phyloP scores from a whole-genome alignment of 2,888 invertebrate species.

The Ferdinandea cuprea region DNA sequence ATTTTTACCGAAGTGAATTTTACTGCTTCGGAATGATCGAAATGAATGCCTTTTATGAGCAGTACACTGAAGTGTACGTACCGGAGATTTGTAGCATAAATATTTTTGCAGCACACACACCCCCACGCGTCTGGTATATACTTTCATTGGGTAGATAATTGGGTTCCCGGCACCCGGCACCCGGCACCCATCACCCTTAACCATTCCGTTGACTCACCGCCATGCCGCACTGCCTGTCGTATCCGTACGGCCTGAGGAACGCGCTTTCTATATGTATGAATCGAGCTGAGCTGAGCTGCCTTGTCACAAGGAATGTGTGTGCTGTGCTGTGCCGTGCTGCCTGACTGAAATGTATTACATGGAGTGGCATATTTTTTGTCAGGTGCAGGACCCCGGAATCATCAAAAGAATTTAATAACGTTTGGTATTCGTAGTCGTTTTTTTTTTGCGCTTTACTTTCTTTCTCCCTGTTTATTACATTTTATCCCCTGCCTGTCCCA shows the following conservation, averaged over 20 bases:
- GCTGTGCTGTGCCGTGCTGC: constrained; percentile 23
- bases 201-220: too few relatives aligned
- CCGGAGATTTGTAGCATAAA: constrained; percentile 75
- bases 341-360: constrained; percentile 57
- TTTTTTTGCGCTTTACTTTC: constrained; percentile 9
- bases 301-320: constrained; percentile 38
- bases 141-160: constrained; percentile 62
- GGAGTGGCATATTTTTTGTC: constrained; percentile 70
- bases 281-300: constrained; percentile 14
- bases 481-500: constrained; percentile 38
- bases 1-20: constrained; percentile 72
- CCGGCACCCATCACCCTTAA: not conserved
- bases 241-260: constrained; percentile 9
- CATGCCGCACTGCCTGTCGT: constrained; percentile 24
- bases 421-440: constrained; percentile 52
- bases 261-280: constrained; percentile 36
- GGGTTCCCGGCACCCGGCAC: constrained; percentile 51
- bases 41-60: constrained; percentile 73
- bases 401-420: constrained; percentile 73
- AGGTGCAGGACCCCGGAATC: constrained; percentile 67
- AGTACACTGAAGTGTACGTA: constrained; percentile 73
- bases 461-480: constrained; percentile 59
- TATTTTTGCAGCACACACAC: constrained; percentile 66
- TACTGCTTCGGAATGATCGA: constrained; percentile 71
- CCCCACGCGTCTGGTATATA: constrained; percentile 10